Base-by-base conservation (phyloP, 2,113 vertebrate genomes). In the Crotophaga sulcirostris region DNA sequence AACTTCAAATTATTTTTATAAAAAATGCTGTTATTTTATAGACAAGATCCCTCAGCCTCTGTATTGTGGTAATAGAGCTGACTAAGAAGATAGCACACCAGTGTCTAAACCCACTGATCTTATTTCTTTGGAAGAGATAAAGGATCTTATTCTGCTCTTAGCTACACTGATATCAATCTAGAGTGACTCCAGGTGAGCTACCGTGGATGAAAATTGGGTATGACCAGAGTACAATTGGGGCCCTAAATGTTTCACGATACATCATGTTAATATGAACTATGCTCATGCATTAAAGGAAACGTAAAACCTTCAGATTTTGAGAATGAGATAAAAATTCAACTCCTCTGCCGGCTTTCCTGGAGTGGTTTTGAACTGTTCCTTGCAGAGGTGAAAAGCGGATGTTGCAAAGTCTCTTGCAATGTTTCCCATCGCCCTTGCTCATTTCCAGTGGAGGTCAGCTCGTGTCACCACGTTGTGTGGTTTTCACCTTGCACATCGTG, bases 391-490 rank as follows among this genome's bases (percentile, higher is more conserved):
- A 69, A 66, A 83, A 60, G 45, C 2, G 0, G 23, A 23, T 60
- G 34, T 6, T 29, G 8, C 23, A n/a, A 90, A 73, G 45, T 36
- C 4, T 0, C 16, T 47, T 60, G 15, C 16, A 62, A 5, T 0
- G 0, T 58, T 75, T 73, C 81, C 55, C 85, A 58, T 54, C 9
- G 0, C 23, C 49, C 28, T 55, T 84, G 52, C 16, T 76, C 1
- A 0, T 23, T 69, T 38, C 54, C 62, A 79, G 54, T 0, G 19
- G 31, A 56, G 17, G 6, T 68, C 90, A 90, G 34, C 28, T 80
- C 0, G 0, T 70, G 72, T 70, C 55, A 69, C 58, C 34, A 12
- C 2, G 0, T 12, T 6, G 25, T 49, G 36, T 69, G 79, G 52
- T 54, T 91, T 78, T 64, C 74, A 68, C 16, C 55, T 59, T 7